Evolutionary conservation across 2,797 vertebrate genomes (phyloP), one percentile per base, ranked within the genome.

Genomic region (Staurois parvus): DNA sequence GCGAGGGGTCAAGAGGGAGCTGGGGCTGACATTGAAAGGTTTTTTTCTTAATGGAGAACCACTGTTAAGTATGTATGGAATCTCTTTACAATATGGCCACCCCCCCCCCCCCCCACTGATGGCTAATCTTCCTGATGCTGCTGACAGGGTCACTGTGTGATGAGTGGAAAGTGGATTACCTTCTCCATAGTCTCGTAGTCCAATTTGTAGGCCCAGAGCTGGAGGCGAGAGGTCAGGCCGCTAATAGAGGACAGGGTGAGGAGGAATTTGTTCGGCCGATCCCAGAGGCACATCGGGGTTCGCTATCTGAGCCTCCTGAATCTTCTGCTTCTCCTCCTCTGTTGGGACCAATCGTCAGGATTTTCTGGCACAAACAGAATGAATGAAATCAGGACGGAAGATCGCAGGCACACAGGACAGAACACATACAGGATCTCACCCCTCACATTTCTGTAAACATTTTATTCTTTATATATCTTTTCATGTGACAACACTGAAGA

Each of bases 191-290:
- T 94, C 84, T 99, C 98, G 0, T 99, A 99, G 93, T 99, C 98
- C 90, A 99, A 94, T 89, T 98, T 99, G 91, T 98, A 99, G 87
- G 97, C 96, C 98, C 98, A 99, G 83, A 99, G 96, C 86, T 99
- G 98, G 24, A 99, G 95, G 12, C 98, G 94, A 82, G 97, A 93
- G 0, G 92, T 93, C 88, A 93, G 95, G 88, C 92, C 97, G 0
- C 96, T 96, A 87, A 99, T 97, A 74, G 98, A 98, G 72, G 97
- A 96, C 45, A 99, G 92, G 0, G 96, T 94, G 40, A 99, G 95
- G 68, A 99, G 94, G 87, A 99, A 99, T 91, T n/a, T 98, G 97
- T 90, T 99, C 98, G 0, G 98, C 98, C 2, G 97, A 96, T 21
- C 97, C 98, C 88, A 99, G 89, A 0, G 98, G 98, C 42, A 97